Evolutionary conservation across 2,797 vertebrate species (phyloP).

Genomic region (Acanthornis magna): DNA sequence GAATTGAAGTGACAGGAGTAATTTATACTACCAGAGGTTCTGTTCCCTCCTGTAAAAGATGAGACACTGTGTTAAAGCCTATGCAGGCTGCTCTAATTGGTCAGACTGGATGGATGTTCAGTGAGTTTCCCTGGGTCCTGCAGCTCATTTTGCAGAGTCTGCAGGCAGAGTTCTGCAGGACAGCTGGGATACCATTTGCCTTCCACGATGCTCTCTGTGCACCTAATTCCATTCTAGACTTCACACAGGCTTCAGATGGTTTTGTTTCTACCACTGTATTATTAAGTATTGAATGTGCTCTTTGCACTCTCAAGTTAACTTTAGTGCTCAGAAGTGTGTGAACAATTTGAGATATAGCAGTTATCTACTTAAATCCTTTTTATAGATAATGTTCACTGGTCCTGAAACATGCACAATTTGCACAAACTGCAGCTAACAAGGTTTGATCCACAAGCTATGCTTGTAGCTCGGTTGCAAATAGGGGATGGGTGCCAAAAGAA

Average conservation of each 20-base stretch:
- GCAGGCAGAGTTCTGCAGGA: neutral
- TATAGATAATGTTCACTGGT: neutral
- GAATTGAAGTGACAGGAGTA: constrained; percentile 60
- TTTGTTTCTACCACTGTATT: neutral
- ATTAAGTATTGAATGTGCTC: neutral
- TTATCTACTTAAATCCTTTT: neutral
- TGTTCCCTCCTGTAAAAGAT: neutral
- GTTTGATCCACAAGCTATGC: neutral
- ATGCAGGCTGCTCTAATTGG: neutral
- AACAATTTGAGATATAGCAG: neutral
- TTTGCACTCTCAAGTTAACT: neutral
- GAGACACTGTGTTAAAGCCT: neutral
- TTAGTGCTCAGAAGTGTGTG: neutral
- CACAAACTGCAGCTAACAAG: neutral
- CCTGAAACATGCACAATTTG: neutral
- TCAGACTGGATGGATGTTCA: neutral
- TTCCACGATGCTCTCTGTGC: neutral
- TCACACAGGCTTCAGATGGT: neutral
- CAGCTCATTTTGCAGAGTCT: neutral
- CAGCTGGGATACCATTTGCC: neutral
- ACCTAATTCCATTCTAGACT: neutral
- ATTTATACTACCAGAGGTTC: constrained; percentile 48
- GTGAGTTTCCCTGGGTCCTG: neutral
- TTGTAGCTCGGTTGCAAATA: neutral
- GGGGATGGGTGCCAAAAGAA: neutral